Evolutionary conservation across 2,797 vertebrate species (phyloP).

Genomic region (Clarias laeviceps): DNA sequence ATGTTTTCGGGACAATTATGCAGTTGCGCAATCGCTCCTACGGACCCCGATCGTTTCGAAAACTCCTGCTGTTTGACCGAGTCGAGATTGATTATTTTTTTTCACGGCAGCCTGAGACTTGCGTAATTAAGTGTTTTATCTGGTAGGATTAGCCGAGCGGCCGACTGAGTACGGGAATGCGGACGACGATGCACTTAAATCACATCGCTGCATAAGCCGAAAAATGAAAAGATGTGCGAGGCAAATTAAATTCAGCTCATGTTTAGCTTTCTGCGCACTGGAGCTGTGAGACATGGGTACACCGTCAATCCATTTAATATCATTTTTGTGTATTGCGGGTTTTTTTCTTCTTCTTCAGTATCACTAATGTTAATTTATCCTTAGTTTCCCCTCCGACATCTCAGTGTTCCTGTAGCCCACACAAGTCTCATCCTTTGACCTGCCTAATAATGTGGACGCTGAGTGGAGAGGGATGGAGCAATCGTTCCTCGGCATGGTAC

Average conservation of each 20-base stretch:
- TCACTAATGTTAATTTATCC: too few relatives aligned
- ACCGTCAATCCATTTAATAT: too few relatives aligned
- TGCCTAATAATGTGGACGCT: too few relatives aligned
- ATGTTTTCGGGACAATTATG: background rate
- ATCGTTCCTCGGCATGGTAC: too few relatives aligned
- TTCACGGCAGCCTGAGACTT: background rate
- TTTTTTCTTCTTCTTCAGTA: too few relatives aligned
- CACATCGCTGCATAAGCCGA: background rate
- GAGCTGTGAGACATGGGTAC: too few relatives aligned
- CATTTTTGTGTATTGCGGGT: too few relatives aligned
- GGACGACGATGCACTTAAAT: too few relatives aligned
- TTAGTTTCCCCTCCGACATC: too few relatives aligned
- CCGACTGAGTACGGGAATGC: background rate
- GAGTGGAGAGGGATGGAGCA: too few relatives aligned
- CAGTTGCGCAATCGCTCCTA: background rate
- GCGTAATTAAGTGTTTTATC: constrained; percentile 42
- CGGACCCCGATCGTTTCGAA: background rate
- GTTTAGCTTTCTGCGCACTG: background rate
- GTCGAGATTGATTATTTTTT: constrained; percentile 10
- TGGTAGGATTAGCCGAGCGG: background rate
- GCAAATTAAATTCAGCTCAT: background rate
- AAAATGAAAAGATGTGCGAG: background rate
- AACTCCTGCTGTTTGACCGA: background rate
- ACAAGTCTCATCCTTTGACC: too few relatives aligned
- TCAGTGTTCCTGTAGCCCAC: too few relatives aligned